A percentile compares a stretch with the other conserved stretches of the same genome.
Evolutionary conservation across 1,140 invertebrate genomes (phyloP).

Genomic region (Halotydeus destructor): DNA sequence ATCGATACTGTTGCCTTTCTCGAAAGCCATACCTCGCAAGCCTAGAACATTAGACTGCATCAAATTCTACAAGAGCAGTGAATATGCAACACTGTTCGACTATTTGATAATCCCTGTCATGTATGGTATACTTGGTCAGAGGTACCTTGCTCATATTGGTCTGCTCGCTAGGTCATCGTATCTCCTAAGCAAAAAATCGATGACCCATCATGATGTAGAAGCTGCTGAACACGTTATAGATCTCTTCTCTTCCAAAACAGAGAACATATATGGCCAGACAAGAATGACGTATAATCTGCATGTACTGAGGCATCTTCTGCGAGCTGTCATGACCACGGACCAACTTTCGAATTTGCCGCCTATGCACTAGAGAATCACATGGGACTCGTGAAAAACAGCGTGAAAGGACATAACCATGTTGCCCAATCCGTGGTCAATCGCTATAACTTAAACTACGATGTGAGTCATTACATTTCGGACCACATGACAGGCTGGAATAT

Average conservation of each 20-base stretch:
- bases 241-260: background rate
- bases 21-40: too few species aligned
- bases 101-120: background rate
- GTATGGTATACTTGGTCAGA: background rate
- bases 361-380: background rate
- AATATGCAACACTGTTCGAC: background rate
- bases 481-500: too few species aligned
- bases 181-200: background rate
- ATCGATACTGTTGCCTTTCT: too few species aligned
- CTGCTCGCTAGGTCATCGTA: background rate
- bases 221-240: background rate
- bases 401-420: too few species aligned
- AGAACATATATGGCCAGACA: background rate
- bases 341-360: background rate
- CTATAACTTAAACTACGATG: too few species aligned
- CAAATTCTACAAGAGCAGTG: background rate
- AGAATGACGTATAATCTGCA: background rate
- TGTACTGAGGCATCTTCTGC: background rate
- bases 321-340: background rate
- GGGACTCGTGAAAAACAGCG: background rate
- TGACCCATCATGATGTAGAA: background rate
- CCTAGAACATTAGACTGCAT: background rate
- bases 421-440: too few species aligned
- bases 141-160: background rate
- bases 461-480: too few species aligned